phyloP scores from a whole-genome alignment of 2,888 invertebrate genomes.

The Glyphotaelius pellucidus region DNA sequence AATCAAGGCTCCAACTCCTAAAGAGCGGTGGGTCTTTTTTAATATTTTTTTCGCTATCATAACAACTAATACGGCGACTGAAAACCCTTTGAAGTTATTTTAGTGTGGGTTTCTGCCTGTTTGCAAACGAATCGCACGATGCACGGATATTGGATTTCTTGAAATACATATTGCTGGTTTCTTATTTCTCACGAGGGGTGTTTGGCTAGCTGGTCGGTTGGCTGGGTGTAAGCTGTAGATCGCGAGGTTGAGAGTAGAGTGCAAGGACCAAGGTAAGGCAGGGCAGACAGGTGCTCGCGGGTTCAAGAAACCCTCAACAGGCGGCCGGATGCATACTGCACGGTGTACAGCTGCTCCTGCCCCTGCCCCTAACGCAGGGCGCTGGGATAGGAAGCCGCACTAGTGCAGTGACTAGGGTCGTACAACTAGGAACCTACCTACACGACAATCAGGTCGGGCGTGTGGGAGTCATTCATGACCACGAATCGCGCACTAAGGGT shows the following conservation, averaged over 20 bases:
- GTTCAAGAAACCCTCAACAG: slow-evolving; percentile 49
- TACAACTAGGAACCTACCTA: background rate
- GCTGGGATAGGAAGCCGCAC: slow-evolving; percentile 22
- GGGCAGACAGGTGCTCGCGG: slow-evolving; percentile 26
- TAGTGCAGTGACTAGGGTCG: background rate
- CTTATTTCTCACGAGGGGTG: background rate
- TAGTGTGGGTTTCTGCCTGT: background rate
- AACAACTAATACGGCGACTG: background rate
- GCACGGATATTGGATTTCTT: background rate
- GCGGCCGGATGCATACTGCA: slow-evolving; percentile 43
- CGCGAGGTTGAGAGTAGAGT: background rate
- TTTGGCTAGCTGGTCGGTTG: no score
- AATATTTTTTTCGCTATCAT: no score
- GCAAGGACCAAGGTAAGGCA: background rate
- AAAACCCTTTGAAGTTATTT: background rate
- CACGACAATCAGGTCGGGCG: background rate
- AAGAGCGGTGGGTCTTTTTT: no score
- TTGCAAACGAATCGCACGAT: background rate
- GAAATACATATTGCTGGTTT: background rate
- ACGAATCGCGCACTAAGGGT: background rate
- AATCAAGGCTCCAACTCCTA: no score
- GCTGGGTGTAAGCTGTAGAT: background rate
- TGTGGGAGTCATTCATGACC: background rate
- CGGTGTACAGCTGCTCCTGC: slow-evolving; percentile 27
- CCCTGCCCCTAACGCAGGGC: background rate